Evolutionary conservation across 2,888 invertebrate genomes (phyloP).

Genomic region (Drosophila lacicola): DNA sequence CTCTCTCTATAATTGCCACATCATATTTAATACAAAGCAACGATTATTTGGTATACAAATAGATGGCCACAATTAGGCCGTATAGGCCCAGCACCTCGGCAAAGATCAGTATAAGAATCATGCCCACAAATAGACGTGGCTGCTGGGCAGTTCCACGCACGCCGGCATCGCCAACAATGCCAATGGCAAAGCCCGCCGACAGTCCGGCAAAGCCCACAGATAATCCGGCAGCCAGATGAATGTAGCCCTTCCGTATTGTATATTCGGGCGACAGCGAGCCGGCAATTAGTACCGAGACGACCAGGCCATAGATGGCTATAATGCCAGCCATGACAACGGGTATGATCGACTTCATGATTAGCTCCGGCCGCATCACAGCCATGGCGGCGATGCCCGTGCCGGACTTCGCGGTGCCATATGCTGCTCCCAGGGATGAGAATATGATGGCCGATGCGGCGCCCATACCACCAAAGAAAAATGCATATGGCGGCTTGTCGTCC

Average conservation of each 20-base stretch:
- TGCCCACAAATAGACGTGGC: slow-evolving; percentile 89
- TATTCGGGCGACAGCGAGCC: slow-evolving; percentile 85
- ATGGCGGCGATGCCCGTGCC: slow-evolving; percentile 91
- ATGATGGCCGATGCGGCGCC: slow-evolving; percentile 99
- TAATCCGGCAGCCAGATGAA: slow-evolving; percentile 98
- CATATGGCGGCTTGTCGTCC: slow-evolving; percentile 59
- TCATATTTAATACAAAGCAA: slow-evolving; percentile 1
- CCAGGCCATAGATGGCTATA: slow-evolving; percentile 99
- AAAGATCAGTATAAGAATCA: slow-evolving; percentile 92
- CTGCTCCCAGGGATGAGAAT: slow-evolving; percentile 94
- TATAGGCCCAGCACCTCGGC: slow-evolving; percentile 99
- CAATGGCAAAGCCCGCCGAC: slow-evolving; percentile 91
- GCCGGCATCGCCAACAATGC: slow-evolving; percentile 97
- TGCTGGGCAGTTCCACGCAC: slow-evolving; percentile 99
- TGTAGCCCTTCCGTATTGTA: slow-evolving; percentile 93
- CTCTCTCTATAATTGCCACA: not conserved
- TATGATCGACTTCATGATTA: slow-evolving; percentile 95
- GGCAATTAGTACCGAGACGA: slow-evolving; percentile 98
- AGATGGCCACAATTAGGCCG: slow-evolving; percentile 99
- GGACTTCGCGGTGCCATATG: slow-evolving; percentile 65
- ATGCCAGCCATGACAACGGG: slow-evolving; percentile 99
- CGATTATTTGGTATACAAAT: slow-evolving; percentile 95
- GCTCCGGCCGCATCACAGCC: slow-evolving; percentile 99
- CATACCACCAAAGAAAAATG: slow-evolving; percentile 85
- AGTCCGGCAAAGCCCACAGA: slow-evolving; percentile 98